phyloP scores from a whole-genome alignment of 2,888 invertebrate species.

The Idaea biselata region DNA sequence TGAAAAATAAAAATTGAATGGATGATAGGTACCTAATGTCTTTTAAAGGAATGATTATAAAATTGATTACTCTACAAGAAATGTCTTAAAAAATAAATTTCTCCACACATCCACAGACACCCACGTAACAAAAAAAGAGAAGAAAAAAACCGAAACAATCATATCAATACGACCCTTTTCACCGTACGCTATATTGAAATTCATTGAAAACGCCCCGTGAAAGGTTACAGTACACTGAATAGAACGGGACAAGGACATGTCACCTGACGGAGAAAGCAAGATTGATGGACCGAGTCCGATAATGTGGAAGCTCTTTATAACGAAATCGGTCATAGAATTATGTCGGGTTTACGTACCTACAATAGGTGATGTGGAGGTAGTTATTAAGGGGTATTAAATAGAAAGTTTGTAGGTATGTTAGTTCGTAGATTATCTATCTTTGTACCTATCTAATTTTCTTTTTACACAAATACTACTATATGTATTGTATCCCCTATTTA shows the following conservation, averaged over 20 bases:
- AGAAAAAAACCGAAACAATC: not conserved
- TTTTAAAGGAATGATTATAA: too few relatives aligned
- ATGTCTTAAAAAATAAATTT: too few relatives aligned
- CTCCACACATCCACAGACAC: too few relatives aligned
- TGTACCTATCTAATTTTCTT: too few relatives aligned
- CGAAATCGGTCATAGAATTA: slow-evolving; percentile 3
- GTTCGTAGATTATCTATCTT: too few relatives aligned
- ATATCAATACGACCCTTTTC: slow-evolving; percentile 3
- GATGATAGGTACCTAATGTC: too few relatives aligned
- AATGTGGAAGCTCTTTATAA: slow-evolving; percentile 12
- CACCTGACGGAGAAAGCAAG: slow-evolving; percentile 23
- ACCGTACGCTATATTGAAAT: slow-evolving; percentile 2
- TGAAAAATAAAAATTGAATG: too few relatives aligned
- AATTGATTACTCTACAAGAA: too few relatives aligned
- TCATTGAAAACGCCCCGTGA: slow-evolving; percentile 7
- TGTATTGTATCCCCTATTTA: too few relatives aligned
- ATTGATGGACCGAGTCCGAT: slow-evolving; percentile 20
- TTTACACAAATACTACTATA: too few relatives aligned
- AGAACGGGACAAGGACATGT: slow-evolving; percentile 21
- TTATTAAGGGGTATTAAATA: not conserved
- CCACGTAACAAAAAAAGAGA: not conserved
- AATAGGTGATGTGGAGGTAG: not conserved
- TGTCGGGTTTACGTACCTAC: not conserved
- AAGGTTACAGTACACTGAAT: slow-evolving; percentile 18
- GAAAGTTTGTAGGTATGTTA: too few relatives aligned